Base-by-base conservation (phyloP, 2,888 invertebrate genomes). In the Hydrotaea cyrtoneurina region DNA sequence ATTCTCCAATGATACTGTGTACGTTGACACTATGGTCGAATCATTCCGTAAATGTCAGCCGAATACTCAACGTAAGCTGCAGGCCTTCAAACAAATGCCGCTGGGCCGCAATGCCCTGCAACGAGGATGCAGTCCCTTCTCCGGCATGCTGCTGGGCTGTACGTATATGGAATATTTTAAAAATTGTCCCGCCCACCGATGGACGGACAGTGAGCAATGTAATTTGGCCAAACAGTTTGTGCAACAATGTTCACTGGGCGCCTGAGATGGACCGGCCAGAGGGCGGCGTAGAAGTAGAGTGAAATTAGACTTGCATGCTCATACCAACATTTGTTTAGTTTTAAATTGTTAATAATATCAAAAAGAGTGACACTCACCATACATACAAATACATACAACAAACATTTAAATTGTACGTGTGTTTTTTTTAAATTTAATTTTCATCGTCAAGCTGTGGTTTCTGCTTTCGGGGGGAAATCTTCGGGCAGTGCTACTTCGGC, bases 121-220 rank as follows among this genome's bases (percentile, higher is more conserved):
- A 23, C 87, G 82, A 19, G 86, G 87, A 8, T 92, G 92, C 73
- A 92, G 91, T 83, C 92, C 91, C 4, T 90, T 90, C 69, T 87
- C 91, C 0, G 92, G 92, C 2, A 89, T 92, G 55, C 59, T 92
- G 5, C 88, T 92, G 2, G 91, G 92, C 0, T 92, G 92, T 84
- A 89, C 91, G 0, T 92, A 91, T 55, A 92, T 91, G 89, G 91
- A 92, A 64, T 92, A 91, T 59, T 92, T 92, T 59, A 90, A 90
- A 72, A 91, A 92, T 81, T 92, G 92, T 74, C 92, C 92, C 0
- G 85, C 87, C 0, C 87, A 89, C 55, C 91, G 91, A 59, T 92
- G 92, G 92, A 91, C 88, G 0, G 86, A 88, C 0, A 91, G 84
- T 86, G 80, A 87, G 0, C 88, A 91, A 4, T 92, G 92, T 83